Evolutionary conservation across 2,888 invertebrate genomes (phyloP).

Genomic region (Crepidodera aurea): DNA sequence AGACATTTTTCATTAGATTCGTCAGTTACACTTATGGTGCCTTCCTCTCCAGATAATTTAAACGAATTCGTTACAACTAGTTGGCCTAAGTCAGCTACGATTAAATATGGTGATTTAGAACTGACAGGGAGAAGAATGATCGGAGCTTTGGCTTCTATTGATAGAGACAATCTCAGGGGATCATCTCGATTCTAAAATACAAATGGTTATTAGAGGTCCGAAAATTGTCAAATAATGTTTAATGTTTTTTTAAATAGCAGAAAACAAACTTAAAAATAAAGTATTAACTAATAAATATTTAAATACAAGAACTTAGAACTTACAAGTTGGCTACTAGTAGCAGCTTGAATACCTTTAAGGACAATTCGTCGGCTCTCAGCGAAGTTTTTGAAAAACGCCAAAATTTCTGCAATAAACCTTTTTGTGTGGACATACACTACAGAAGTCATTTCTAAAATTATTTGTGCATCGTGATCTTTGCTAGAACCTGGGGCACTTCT

Average conservation of each 20-base stretch:
- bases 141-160: conserved; percentile 78
- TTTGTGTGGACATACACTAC: conserved; percentile 94
- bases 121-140: conserved; percentile 88
- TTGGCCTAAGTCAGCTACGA: conserved; percentile 83
- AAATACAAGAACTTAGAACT: too few relatives aligned
- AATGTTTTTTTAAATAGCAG: too few relatives aligned
- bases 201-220: too few relatives aligned
- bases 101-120: conserved; percentile 77
- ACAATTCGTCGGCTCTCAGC: conserved; percentile 79
- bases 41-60: conserved; percentile 67
- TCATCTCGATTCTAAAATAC: conserved; percentile 55
- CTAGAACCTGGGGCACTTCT: conserved; percentile 60
- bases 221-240: too few relatives aligned
- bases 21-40: conserved; percentile 63
- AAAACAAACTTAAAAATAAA: too few relatives aligned
- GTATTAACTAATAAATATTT: too few relatives aligned
- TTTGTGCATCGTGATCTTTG: conserved; percentile 71
- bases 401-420: conserved; percentile 87
- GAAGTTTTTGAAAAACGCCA: conserved; percentile 87
- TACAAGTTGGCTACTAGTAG: conserved; percentile 68
- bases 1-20: conserved; percentile 65
- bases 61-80: conserved; percentile 82
- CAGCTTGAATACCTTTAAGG: conserved; percentile 72
- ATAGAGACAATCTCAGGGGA: conserved; percentile 64
- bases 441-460: conserved; percentile 86